Evolutionary conservation across 2,797 vertebrate species (phyloP).

Genomic region (Catostomus latipinnis): DNA sequence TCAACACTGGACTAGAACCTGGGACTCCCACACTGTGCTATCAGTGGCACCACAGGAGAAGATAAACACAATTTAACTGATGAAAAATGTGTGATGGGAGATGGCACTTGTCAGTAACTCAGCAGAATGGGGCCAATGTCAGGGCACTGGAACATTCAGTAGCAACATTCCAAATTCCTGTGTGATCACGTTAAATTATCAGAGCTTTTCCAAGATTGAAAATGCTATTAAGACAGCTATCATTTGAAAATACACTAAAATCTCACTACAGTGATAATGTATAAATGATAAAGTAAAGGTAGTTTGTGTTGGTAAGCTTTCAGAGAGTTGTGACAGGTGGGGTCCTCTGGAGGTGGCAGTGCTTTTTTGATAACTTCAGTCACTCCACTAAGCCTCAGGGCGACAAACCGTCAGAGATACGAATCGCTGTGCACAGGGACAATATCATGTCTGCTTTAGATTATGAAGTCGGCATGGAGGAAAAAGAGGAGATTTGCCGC

Average conservation of each 20-base stretch:
- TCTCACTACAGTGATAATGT: background rate
- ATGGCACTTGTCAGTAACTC: too few relatives aligned
- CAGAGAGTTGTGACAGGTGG: slow-evolving; percentile 55
- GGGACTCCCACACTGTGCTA: too few relatives aligned
- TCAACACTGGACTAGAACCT: too few relatives aligned
- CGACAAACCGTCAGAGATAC: slow-evolving; percentile 63
- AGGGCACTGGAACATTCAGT: too few relatives aligned
- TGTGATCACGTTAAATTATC: background rate
- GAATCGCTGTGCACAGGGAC: slow-evolving; percentile 59
- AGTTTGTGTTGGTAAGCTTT: slow-evolving; percentile 49
- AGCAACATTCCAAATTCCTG: too few relatives aligned
- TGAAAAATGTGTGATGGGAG: too few relatives aligned
- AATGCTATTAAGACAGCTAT: background rate
- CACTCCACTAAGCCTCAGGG: slow-evolving; percentile 62
- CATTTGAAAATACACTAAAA: background rate
- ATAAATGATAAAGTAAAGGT: slow-evolving; percentile 18
- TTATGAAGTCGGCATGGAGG: slow-evolving; percentile 56
- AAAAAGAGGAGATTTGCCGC: slow-evolving; percentile 17
- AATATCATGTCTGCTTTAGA: slow-evolving; percentile 59
- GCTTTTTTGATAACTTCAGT: slow-evolving; percentile 65
- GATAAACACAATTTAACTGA: too few relatives aligned
- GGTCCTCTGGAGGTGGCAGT: slow-evolving; percentile 56
- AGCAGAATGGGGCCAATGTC: too few relatives aligned
- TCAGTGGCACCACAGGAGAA: too few relatives aligned
- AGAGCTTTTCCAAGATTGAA: too few relatives aligned